phyloP scores from a whole-genome alignment of 2,113 vertebrate species.

The Chionis minor region DNA sequence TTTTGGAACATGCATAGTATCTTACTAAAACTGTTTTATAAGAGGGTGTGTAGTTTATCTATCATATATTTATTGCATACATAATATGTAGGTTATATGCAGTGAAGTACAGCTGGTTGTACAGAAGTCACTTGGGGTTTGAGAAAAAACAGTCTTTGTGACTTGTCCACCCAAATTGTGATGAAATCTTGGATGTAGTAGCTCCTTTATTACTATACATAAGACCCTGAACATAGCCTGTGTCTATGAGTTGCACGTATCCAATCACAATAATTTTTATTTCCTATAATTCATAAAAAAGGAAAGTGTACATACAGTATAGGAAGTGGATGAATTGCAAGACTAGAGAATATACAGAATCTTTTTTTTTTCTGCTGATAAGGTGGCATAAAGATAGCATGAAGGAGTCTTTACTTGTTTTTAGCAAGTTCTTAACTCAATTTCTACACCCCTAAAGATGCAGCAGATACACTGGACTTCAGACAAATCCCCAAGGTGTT shows the following conservation, averaged over 20 bases:
- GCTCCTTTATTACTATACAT: background rate
- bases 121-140: background rate
- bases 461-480: background rate
- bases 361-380: background rate
- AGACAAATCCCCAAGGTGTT: background rate
- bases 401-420: background rate
- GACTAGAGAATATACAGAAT: background rate
- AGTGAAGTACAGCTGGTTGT: accelerated
- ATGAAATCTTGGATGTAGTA: background rate
- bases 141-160: background rate
- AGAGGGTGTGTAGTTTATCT: background rate
- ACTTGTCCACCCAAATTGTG: background rate
- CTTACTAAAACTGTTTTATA: background rate
- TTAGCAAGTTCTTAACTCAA: background rate
- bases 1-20: background rate
- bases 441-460: background rate
- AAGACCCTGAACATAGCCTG: background rate
- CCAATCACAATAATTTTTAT: background rate
- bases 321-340: background rate
- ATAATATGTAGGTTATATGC: background rate
- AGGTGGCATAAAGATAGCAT: background rate
- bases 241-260: background rate
- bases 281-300: background rate
- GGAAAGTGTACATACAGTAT: background rate
- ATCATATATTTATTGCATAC: background rate